Percentiles rank a stretch among this genome's conserved stretches.
These are phyloP conservation scores for Zonotrichia leucophrys DNA, from an alignment of 2,113 vertebrate genomes.

Conservation along the genomic window DNA sequence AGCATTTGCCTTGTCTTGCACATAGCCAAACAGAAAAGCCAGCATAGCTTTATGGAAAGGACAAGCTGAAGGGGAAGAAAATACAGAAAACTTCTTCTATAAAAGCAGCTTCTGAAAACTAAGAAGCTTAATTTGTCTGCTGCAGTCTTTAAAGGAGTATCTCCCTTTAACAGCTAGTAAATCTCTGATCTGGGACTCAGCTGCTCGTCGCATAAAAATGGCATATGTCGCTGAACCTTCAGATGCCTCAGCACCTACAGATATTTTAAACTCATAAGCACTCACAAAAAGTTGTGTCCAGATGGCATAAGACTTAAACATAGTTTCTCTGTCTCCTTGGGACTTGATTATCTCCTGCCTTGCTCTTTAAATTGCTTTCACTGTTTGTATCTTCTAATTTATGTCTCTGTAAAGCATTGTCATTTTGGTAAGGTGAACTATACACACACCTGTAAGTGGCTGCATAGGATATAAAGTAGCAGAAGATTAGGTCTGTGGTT, in stretches of 20 bases:
- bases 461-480: conserved; percentile 5
- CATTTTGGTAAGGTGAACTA: conserved; percentile 8
- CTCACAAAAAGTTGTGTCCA: not conserved
- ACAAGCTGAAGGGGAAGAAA: not conserved
- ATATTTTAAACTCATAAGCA: conserved; percentile 35
- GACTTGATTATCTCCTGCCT: conserved; percentile 9
- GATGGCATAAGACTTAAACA: conserved; percentile 21
- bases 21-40: not conserved
- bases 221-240: conserved; percentile 3
- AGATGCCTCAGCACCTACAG: conserved; percentile 40
- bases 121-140: not conserved
- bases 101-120: not conserved
- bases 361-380: conserved; percentile 26
- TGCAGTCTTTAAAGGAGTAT: not conserved
- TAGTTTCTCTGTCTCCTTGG: not conserved
- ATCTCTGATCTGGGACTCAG: conserved; percentile 28
- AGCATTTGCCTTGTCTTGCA: not conserved
- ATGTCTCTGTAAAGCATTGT: not conserved
- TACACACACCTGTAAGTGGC: not conserved
- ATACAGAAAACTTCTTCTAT: not conserved
- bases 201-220: not conserved
- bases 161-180: not conserved
- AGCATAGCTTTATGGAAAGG: not conserved
- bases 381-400: conserved; percentile 32
- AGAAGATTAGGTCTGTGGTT: conserved; percentile 4